Evolutionary conservation across 2,888 invertebrate species (phyloP).

Genomic region (Hydroisotoma schaefferi): DNA sequence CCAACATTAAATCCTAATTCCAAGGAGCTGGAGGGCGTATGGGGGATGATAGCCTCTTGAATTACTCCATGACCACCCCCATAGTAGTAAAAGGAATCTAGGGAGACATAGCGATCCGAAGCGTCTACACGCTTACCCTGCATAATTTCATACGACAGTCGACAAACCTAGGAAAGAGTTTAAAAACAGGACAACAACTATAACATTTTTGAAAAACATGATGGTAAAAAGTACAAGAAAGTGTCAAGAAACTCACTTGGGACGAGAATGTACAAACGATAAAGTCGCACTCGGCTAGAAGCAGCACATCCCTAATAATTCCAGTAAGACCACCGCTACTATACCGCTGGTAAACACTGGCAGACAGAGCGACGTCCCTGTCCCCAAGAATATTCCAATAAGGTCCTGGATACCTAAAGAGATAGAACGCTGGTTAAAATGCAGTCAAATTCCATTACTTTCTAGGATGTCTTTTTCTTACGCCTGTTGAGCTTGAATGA

Average conservation of each 20-base stretch:
- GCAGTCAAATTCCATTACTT: neutral
- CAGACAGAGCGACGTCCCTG: conserved; percentile 71
- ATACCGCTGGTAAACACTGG: conserved; percentile 81
- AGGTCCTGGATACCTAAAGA: neutral
- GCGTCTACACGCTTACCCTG: conserved; percentile 69
- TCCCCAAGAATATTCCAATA: neutral
- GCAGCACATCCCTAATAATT: conserved; percentile 86
- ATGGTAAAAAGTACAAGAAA: neutral
- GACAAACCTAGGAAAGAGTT: conserved; percentile 68
- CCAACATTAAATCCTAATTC: no score
- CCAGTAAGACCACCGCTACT: conserved; percentile 82
- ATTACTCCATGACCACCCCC: conserved; percentile 98
- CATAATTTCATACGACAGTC: conserved; percentile 96
- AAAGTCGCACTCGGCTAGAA: conserved; percentile 83
- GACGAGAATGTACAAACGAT: conserved; percentile 99
- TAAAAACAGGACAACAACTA: neutral
- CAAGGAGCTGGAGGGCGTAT: no score
- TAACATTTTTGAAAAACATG: neutral
- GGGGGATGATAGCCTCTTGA: no score
- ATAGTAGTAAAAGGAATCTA: conserved; percentile 98
- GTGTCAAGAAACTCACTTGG: conserved; percentile 64
- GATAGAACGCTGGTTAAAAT: no score
- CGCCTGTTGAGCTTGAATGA: conserved; percentile 57
- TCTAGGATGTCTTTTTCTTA: conserved; percentile 41
- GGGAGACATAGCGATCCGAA: conserved; percentile 73